A percentile compares a stretch with the other conserved stretches of the same genome.
Evolutionary conservation across 2,797 vertebrate genomes (phyloP).

Genomic region (Sternarchorhynchus goeldii): DNA sequence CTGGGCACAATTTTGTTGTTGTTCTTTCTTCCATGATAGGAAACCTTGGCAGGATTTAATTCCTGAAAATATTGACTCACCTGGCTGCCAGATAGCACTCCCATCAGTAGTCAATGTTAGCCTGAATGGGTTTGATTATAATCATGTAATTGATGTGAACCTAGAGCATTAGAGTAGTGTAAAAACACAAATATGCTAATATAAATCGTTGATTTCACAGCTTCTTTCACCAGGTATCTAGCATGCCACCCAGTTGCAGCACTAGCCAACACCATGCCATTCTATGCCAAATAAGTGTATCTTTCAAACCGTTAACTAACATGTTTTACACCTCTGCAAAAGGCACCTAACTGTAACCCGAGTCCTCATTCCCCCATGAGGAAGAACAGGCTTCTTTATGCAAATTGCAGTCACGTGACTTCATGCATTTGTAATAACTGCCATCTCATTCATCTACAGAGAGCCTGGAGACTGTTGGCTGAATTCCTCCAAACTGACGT

Average conservation of each 20-base stretch:
- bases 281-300: background rate
- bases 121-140: conserved; percentile 13
- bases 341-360: too few relatives aligned
- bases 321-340: too few relatives aligned
- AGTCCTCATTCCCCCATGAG: too few relatives aligned
- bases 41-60: conserved; percentile 1
- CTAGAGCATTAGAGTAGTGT: conserved; percentile 5
- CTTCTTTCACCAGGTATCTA: background rate
- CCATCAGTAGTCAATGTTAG: background rate
- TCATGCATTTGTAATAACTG: background rate
- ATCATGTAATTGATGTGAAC: conserved; percentile 14
- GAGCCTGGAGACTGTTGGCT: background rate
- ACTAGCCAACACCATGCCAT: background rate
- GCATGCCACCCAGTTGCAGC: background rate
- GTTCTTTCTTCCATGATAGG: conserved; percentile 12
- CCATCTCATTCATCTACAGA: background rate
- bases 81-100: background rate
- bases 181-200: background rate
- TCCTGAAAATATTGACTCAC: conserved; percentile 34
- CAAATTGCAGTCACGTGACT: background rate
- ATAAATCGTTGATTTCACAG: conserved; percentile 9
- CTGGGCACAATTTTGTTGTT: conserved; percentile 9
- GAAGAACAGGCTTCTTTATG: too few relatives aligned
- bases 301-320: too few relatives aligned
- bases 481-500: background rate